Conservation (phyloP, 2,888 invertebrate genomes). For the Heliconius ismenius region DNA sequence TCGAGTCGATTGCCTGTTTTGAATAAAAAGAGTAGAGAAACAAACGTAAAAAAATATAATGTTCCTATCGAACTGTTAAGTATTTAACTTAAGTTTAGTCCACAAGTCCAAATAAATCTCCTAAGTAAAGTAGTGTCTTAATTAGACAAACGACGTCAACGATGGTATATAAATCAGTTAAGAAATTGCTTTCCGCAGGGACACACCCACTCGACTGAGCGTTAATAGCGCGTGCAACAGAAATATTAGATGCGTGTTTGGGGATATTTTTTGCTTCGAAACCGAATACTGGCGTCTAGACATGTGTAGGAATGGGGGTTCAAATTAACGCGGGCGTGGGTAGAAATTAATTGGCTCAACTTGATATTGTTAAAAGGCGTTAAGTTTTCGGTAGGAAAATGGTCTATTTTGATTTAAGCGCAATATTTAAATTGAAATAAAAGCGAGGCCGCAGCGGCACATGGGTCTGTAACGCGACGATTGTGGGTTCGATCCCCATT, state of each 20-base stretch:
- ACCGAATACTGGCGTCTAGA: slow-evolving; percentile 63
- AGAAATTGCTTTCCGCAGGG: slow-evolving; percentile 78
- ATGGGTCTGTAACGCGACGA: too few species aligned
- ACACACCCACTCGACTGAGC: slow-evolving; percentile 75
- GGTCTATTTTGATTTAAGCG: background rate
- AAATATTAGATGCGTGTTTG: slow-evolving; percentile 72
- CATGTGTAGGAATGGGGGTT: slow-evolving; percentile 59
- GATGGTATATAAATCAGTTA: slow-evolving; percentile 73
- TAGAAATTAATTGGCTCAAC: slow-evolving; percentile 52
- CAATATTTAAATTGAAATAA: background rate
- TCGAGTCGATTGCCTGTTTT: too few species aligned
- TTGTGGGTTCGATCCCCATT: too few species aligned
- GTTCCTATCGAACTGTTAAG: background rate
- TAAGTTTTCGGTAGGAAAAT: background rate
- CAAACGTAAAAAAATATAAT: background rate
- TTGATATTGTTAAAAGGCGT: slow-evolving; percentile 23
- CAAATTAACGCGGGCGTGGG: slow-evolving; percentile 35
- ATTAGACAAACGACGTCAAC: slow-evolving; percentile 76
- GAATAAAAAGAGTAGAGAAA: background rate
- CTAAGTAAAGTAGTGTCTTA: slow-evolving; percentile 66
- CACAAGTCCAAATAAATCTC: slow-evolving; percentile 61
- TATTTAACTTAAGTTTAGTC: background rate
- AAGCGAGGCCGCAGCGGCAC: too few species aligned
- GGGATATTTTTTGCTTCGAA: slow-evolving; percentile 69
- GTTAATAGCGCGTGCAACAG: slow-evolving; percentile 80